A percentile compares a stretch with the other conserved stretches of the same genome.
phyloP scores from a whole-genome alignment of 2,113 vertebrate genomes.

The Eudorcas thomsonii region DNA sequence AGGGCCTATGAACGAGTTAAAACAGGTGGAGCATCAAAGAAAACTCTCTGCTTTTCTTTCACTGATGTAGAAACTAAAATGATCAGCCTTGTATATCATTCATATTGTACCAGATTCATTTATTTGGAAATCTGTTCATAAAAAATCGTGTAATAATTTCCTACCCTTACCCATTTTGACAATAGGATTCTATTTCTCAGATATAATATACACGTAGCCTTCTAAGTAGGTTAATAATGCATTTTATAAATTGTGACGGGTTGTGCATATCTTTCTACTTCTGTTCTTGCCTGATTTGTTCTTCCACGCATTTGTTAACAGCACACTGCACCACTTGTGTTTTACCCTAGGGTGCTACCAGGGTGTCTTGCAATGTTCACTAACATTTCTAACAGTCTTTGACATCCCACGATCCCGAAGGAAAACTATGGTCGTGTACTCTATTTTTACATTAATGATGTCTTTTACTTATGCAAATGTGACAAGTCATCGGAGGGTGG shows the following conservation, averaged over 20 bases:
- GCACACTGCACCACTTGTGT: background rate
- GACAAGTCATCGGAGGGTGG: slow-evolving; percentile 57
- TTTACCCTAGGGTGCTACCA: background rate
- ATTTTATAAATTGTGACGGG: background rate
- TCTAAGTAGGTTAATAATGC: background rate
- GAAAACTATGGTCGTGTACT: slow-evolving; percentile 54
- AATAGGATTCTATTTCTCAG: background rate
- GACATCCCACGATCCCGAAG: slow-evolving; percentile 53
- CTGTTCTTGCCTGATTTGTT: background rate
- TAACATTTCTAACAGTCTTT: slow-evolving; percentile 62
- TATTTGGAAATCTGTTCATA: background rate
- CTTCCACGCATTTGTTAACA: background rate
- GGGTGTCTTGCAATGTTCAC: slow-evolving; percentile 47
- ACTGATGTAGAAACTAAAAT: background rate
- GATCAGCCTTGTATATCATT: background rate
- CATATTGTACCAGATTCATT: background rate
- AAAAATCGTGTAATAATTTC: background rate
- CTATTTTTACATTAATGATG: slow-evolving; percentile 65
- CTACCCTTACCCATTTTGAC: background rate
- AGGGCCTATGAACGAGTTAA: background rate
- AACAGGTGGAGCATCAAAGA: background rate
- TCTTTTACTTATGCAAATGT: slow-evolving; percentile 66
- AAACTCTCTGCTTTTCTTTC: background rate
- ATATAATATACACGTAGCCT: background rate
- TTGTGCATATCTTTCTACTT: background rate